Conservation (phyloP, 2,113 vertebrate species). For the Tupaia tana region DNA sequence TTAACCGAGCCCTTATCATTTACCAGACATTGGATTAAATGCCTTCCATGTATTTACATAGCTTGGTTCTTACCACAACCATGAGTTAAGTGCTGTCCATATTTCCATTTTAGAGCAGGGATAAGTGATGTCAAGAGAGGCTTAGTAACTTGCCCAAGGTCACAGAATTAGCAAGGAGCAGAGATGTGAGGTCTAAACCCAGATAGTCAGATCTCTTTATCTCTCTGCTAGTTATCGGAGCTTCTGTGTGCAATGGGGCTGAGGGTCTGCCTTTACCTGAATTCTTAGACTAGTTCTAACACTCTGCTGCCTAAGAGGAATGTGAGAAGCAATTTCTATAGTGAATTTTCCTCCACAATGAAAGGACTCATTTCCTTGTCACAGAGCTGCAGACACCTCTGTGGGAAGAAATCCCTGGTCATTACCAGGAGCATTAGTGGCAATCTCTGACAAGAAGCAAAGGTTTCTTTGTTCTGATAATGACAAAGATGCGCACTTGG, state of each 20-base stretch:
- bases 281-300: slow-evolving; percentile 33
- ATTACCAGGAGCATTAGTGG: slow-evolving; percentile 74
- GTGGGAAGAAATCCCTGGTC: slow-evolving; percentile 62
- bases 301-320: slow-evolving; percentile 50
- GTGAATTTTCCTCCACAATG: slow-evolving; percentile 73
- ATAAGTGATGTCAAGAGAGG: background rate
- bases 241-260: background rate
- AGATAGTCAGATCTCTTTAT: background rate
- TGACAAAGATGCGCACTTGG: slow-evolving; percentile 66
- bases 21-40: background rate
- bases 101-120: background rate
- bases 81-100: background rate
- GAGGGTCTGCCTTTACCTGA: background rate
- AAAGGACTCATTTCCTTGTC: slow-evolving; percentile 79
- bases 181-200: background rate
- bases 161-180: background rate
- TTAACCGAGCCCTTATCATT: background rate
- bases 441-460: slow-evolving; percentile 73
- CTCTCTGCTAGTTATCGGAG: background rate
- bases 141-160: background rate
- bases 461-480: slow-evolving; percentile 78
- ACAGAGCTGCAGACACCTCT: slow-evolving; percentile 66
- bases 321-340: slow-evolving; percentile 72
- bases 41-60: background rate
- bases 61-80: background rate